These are phyloP conservation scores for Perognathus longimembris DNA, from an alignment of 2,113 vertebrate species.

Conservation along the genomic window DNA sequence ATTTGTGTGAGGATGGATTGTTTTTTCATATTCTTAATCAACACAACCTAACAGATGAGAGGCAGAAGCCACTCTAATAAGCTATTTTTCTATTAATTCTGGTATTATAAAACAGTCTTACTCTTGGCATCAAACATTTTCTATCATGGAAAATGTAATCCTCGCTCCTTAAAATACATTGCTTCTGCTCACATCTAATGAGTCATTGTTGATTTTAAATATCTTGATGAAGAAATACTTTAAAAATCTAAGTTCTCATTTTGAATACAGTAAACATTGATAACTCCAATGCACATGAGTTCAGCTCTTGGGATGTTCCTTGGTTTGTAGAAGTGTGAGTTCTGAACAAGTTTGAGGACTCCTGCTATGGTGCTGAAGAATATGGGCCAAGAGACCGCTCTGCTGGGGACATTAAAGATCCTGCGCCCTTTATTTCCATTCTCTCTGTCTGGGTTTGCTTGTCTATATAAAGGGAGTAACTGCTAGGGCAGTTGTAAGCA, in stretches of 20 bases:
- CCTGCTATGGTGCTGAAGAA: neutral
- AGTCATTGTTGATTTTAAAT: constrained; percentile 15
- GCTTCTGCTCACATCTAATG: neutral
- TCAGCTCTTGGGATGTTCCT: neutral
- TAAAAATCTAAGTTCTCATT: neutral
- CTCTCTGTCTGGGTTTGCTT: neutral
- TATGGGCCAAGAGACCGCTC: neutral
- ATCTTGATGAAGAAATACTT: constrained; percentile 8
- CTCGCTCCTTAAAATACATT: constrained; percentile 16
- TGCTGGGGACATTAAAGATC: too few relatives aligned
- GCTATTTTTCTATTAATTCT: constrained; percentile 17
- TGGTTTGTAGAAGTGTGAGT: neutral
- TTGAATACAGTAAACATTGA: neutral
- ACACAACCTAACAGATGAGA: neutral
- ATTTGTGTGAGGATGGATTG: neutral
- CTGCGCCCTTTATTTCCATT: neutral
- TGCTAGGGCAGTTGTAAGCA: neutral
- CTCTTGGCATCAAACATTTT: neutral
- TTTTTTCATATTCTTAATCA: constrained; percentile 1
- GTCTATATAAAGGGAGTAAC: neutral
- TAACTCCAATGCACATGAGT: neutral
- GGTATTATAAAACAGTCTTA: neutral
- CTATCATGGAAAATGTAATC: constrained; percentile 14
- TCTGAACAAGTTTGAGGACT: neutral
- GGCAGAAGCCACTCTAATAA: neutral